Evolutionary conservation across 2,113 vertebrate genomes (phyloP).

Genomic region (Mirounga angustirostris): DNA sequence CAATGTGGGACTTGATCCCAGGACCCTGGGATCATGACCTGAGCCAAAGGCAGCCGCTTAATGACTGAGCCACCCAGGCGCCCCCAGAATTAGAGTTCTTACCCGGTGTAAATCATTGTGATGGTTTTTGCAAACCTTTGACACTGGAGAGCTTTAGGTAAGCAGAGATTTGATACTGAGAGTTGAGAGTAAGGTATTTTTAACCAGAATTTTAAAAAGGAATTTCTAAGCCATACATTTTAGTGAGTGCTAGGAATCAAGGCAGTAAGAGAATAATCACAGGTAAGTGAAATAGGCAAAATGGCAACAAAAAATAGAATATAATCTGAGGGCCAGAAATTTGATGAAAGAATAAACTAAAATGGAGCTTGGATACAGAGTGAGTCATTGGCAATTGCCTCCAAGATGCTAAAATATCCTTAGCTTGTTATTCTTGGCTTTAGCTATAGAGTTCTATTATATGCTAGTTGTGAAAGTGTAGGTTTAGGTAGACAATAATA

Average conservation of each 20-base stretch:
- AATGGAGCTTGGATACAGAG: neutral
- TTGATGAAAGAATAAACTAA: slow-evolving; percentile 48
- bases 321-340: neutral
- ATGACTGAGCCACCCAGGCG: too few species aligned
- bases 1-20: too few species aligned
- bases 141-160: neutral
- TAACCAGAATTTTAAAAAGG: slow-evolving; percentile 16
- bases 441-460: neutral
- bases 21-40: too few species aligned
- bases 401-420: neutral
- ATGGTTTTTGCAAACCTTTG: slow-evolving; percentile 8
- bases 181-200: neutral
- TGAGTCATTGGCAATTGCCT: neutral
- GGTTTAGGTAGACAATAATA: neutral
- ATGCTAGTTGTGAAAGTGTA: neutral
- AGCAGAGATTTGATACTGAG: neutral
- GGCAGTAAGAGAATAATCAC: slow-evolving; percentile 29
- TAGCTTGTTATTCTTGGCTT: slow-evolving; percentile 25
- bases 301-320: neutral
- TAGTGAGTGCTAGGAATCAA: slow-evolving; percentile 42
- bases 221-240: slow-evolving; percentile 15
- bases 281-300: neutral
- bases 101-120: neutral
- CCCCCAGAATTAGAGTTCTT: neutral
- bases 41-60: too few species aligned